These are phyloP conservation scores for Rotaria macrura DNA, from an alignment of 2,888 invertebrate genomes.

Conservation along the genomic window DNA sequence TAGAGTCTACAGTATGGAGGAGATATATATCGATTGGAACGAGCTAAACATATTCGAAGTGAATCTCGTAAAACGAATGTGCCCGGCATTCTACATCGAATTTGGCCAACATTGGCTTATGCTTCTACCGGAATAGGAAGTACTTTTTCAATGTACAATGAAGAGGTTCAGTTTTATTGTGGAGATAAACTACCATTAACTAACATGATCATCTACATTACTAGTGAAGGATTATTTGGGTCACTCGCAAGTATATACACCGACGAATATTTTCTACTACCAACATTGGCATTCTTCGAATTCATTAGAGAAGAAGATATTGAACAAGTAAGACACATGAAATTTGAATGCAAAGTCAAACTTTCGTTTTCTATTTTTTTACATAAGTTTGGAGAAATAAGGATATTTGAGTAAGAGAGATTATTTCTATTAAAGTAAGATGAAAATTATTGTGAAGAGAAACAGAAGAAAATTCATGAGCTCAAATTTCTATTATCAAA, in stretches of 20 bases:
- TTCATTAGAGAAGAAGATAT: not conserved
- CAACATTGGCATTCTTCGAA: not conserved
- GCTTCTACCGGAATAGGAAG: not conserved
- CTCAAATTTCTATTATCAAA: no score
- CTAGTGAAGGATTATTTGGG: not conserved
- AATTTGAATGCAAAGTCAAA: no score
- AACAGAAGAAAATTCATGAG: no score
- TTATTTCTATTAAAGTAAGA: no score
- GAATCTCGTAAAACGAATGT: not conserved
- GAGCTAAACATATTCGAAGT: not conserved
- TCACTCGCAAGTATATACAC: not conserved
- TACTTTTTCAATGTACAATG: not conserved
- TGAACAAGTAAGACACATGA: not conserved
- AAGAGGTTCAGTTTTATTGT: not conserved
- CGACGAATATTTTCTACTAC: not conserved
- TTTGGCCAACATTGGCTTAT: not conserved
- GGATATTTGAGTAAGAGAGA: no score
- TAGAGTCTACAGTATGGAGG: not conserved
- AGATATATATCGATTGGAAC: not conserved
- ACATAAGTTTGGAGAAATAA: no score
- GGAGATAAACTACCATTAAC: not conserved
- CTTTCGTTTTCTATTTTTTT: no score
- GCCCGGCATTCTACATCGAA: not conserved
- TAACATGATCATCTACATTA: not conserved
- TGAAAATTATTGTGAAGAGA: no score